phyloP scores from a whole-genome alignment of 2,888 invertebrate genomes.

The Chrysolina oricalcia region DNA sequence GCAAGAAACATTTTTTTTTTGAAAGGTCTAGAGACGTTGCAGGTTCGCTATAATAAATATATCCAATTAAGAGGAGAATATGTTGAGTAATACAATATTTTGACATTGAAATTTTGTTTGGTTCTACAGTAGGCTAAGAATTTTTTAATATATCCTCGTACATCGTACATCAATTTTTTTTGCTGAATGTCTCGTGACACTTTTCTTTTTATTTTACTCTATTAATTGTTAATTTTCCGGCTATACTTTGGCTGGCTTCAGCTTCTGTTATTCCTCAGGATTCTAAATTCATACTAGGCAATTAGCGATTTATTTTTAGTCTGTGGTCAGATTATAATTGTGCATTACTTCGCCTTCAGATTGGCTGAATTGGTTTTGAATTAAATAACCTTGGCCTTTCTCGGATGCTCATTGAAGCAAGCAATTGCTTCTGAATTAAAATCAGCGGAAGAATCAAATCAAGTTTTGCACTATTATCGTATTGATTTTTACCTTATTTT shows the following conservation, averaged over 20 bases:
- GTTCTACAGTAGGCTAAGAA: too few species aligned
- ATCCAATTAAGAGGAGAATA: too few species aligned
- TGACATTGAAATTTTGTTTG: too few species aligned
- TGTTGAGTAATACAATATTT: too few species aligned
- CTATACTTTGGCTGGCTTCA: not conserved
- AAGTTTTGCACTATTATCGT: not conserved
- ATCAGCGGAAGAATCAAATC: not conserved
- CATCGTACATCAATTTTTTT: too few species aligned
- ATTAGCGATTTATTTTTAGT: slow-evolving; percentile 6
- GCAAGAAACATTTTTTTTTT: too few species aligned
- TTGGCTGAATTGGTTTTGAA: slow-evolving; percentile 27
- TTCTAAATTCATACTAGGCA: not conserved
- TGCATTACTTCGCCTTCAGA: slow-evolving; percentile 13
- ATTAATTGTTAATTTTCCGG: not conserved
- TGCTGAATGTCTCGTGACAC: too few species aligned
- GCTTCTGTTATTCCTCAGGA: not conserved
- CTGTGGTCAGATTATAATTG: slow-evolving; percentile 27
- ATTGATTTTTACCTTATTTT: not conserved
- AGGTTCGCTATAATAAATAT: too few species aligned
- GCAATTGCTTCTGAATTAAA: not conserved
- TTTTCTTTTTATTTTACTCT: too few species aligned
- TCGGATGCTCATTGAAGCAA: not conserved
- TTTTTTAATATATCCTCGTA: too few species aligned
- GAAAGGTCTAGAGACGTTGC: too few species aligned
- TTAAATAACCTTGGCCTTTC: slow-evolving; percentile 36